Evolutionary conservation across 2,888 invertebrate genomes (phyloP), one percentile per base, ranked within the genome.

Genomic region (Cynaeus angustus): DNA sequence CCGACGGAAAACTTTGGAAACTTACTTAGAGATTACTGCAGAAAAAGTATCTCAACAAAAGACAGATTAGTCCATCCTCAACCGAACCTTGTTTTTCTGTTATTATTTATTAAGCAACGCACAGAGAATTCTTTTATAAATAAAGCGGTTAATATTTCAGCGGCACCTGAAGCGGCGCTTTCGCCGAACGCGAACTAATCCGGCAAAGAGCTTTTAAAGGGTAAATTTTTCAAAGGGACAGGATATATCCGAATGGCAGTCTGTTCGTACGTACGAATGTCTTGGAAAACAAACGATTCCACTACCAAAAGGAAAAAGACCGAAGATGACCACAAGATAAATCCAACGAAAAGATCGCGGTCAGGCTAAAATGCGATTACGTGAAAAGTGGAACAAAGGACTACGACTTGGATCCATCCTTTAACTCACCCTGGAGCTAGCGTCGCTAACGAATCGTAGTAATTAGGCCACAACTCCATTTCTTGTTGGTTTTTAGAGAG

Each of bases 181-280:
- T 66, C 66, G 33, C 45, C 58, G 28, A 59, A 45, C 55, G 53
- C 66, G 64, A 68, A 70, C 71, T 74, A 74, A 74, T 74, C 68
- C 70, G 55, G 68, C 65, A 68, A 66, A 74, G 70, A 74, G 74
- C 72, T 73, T 68, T 66, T 55, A 70, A 61, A 70, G 71, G 68
- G 66, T 70, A 56, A 70, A 70, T 70, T 66, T 70, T 66, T 70
- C 66, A 70, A 70, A 70, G 56, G 50, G 52, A 66, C 68, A 65
- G 65, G 65, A 65, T 69, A 64, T 69, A 65, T 69, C 65, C 21
- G 33, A 56, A 38, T 46, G 52, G 30, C 43, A 26, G 56, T 30
- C 62, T 46, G n/a, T 8, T 38, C 37, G 53, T 46, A 61, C 37
- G 53, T 46, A 61, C 65, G 66, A 61, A 53, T 41, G 69, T 70